Percentiles rank a stretch among this genome's conserved stretches.
These are phyloP conservation scores for Argyrosomus regius DNA, from an alignment of 2,797 vertebrate species.

Conservation along the genomic window DNA sequence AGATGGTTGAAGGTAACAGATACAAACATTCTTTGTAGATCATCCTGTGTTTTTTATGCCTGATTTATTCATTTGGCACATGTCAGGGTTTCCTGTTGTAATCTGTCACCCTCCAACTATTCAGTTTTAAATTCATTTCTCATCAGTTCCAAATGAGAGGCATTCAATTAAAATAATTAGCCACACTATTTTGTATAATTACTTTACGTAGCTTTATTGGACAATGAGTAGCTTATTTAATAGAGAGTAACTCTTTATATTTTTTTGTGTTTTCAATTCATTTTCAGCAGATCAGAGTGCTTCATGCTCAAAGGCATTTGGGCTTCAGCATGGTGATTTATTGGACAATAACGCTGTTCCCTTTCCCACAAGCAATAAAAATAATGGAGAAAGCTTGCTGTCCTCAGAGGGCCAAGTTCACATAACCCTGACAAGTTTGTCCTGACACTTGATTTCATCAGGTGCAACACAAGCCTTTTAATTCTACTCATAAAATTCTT, in stretches of 20 bases:
- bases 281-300: conserved; percentile 48
- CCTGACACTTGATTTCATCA: conserved; percentile 36
- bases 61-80: conserved; percentile 39
- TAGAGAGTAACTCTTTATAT: conserved; percentile 34
- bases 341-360: conserved; percentile 38
- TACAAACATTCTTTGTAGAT: not conserved
- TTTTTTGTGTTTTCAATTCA: conserved; percentile 68
- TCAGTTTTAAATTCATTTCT: conserved; percentile 38
- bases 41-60: conserved; percentile 14
- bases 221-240: conserved; percentile 50
- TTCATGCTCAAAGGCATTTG: conserved; percentile 38
- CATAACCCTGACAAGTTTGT: conserved; percentile 2
- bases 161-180: conserved; percentile 64
- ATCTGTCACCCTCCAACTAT: conserved; percentile 52
- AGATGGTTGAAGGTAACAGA: not conserved
- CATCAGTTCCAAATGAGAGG: conserved; percentile 56
- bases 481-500: conserved; percentile 32
- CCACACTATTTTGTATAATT: conserved; percentile 60
- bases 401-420: conserved; percentile 38
- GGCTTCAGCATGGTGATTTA: conserved; percentile 46
- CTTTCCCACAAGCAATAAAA: conserved; percentile 57
- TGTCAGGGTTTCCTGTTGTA: conserved; percentile 23
- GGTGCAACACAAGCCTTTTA: conserved; percentile 30
- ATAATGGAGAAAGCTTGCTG: conserved; percentile 43
- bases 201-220: conserved; percentile 44